Conservation (phyloP, 2,113 vertebrate genomes). For the Zosterops borbonicus region DNA sequence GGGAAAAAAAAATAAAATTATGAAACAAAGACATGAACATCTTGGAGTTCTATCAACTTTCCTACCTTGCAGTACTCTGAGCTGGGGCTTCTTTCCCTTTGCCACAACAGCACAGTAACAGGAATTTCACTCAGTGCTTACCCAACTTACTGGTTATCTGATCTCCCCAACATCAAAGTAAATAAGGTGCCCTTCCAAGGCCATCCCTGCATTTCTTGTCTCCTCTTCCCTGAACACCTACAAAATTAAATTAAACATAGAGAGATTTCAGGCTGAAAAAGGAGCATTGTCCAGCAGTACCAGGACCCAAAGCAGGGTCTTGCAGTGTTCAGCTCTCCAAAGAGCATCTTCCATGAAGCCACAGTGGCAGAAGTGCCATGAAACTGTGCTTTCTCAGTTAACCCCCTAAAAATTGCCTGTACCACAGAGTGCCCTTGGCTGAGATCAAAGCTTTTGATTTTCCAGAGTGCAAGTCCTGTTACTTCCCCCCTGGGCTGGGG, state of each 20-base stretch:
- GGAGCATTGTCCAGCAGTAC: not conserved
- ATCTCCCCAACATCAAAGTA: not conserved
- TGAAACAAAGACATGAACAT: not conserved
- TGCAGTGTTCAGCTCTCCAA: not conserved
- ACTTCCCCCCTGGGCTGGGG: not conserved
- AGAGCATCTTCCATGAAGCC: not conserved
- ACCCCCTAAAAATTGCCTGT: not conserved
- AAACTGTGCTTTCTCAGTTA: not conserved
- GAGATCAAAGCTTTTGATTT: not conserved
- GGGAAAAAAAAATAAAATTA: not conserved
- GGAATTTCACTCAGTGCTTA: not conserved
- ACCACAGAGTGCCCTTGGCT: not conserved
- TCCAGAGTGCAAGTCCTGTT: not conserved
- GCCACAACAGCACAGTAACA: not conserved
- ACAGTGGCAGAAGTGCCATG: not conserved
- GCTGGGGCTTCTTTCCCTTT: not conserved
- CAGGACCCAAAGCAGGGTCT: not conserved
- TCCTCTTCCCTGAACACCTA: not conserved
- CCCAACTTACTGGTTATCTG: not conserved
- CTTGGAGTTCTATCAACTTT: not conserved
- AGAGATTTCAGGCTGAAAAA: not conserved
- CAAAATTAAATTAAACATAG: not conserved
- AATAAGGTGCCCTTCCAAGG: not conserved
- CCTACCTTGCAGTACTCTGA: no score
- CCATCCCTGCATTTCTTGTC: not conserved